Evolutionary conservation across 2,888 invertebrate genomes (phyloP), one percentile per base, ranked within the genome.

Genomic region (Eupithecia dodoneata): DNA sequence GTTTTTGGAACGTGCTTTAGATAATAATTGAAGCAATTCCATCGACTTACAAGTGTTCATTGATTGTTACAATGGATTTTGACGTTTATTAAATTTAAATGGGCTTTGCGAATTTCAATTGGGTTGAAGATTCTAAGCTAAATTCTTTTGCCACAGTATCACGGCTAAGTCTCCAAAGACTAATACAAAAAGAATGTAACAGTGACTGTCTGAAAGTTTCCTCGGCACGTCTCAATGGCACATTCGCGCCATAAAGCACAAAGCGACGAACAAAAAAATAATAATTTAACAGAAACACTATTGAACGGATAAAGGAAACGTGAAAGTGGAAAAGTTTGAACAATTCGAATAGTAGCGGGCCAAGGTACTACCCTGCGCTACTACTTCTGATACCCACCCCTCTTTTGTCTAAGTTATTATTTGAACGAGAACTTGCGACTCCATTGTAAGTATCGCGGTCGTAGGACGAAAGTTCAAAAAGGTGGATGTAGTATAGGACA

Each of bases 351-450:
- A 87, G 87, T 87, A 87, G 90, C 78, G 73, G 78, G 90, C 90
- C 85, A 91, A 90, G 91, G 91, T 91, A 88, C 83, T 89, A 87
- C 89, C 88, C 88, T 88, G 88, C 81, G 86, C 85, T 91, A 92
- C 92, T 93, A 92, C 92, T 91, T 90, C 87, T 90, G 91, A 91
- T 92, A 89, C 91, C 88, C 85, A 87, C 55, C 88, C 88, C 90
- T 91, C 92, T 91, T 92, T 93, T 94, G 93, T 94, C 93, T 93
- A 93, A 93, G 86, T 94, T 92, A 88, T 90, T 92, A 88, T 93
- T 93, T 91, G 91, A 92, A 85, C 87, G 85, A 88, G 86, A 88
- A 89, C 89, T 90, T 86, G 86, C 81, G 83, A 88, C 89, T 90
- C 88, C 87, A 90, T 91, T 92, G 91, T 91, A 86, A 84, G 76